Conservation (phyloP, 2,888 invertebrate genomes). For the Epinotia nisella region DNA sequence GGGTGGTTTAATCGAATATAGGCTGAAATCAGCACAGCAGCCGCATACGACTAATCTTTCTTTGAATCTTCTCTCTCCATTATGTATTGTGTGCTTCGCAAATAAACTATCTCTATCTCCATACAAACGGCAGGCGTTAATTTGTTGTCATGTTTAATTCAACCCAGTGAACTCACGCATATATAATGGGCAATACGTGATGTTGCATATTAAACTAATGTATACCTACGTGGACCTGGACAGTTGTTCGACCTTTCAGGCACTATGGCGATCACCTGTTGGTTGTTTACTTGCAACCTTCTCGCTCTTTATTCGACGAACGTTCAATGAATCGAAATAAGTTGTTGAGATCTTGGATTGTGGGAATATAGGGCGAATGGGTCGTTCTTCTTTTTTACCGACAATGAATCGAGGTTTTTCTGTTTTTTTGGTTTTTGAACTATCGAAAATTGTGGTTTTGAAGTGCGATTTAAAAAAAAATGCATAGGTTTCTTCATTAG, state of each 20-base stretch:
- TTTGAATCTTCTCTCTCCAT: no score
- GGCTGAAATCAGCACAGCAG: no score
- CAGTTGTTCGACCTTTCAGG: slow-evolving; percentile 21
- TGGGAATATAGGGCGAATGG: not conserved
- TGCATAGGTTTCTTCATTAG: no score
- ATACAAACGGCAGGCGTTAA: not conserved
- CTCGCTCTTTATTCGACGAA: slow-evolving; percentile 49
- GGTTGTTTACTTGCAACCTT: slow-evolving; percentile 55
- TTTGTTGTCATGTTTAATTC: not conserved
- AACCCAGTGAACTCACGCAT: slow-evolving; percentile 6
- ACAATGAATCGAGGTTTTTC: no score
- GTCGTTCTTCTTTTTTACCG: no score
- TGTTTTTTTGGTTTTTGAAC: no score
- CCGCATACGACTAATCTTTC: no score
- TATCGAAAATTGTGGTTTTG: no score
- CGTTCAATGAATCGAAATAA: slow-evolving; percentile 48
- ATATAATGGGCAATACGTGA: slow-evolving; percentile 12
- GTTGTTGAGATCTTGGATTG: slow-evolving; percentile 27
- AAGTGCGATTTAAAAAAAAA: no score
- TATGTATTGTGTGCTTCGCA: no score
- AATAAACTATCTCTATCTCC: no score
- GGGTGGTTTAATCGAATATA: no score
- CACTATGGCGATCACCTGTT: slow-evolving; percentile 53
- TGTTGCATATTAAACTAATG: slow-evolving; percentile 6
- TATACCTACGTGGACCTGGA: slow-evolving; percentile 8